Conservation (phyloP, 2,113 vertebrate genomes). For the Cardinalis cardinalis region DNA sequence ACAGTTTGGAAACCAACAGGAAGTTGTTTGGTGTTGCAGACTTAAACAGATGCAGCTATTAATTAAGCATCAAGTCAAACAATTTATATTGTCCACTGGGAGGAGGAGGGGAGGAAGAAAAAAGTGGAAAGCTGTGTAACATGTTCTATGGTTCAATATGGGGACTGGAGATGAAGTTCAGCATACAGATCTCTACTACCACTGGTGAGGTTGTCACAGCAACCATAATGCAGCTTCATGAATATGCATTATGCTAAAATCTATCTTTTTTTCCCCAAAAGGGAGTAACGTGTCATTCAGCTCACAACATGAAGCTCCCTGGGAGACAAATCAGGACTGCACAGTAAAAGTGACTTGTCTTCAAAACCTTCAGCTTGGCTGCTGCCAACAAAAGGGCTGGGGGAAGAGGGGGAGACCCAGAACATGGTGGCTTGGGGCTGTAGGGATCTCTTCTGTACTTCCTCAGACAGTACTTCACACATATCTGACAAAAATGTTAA, state of each 20-base stretch:
- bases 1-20: accelerated
- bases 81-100: background rate
- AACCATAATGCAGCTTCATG: conserved; percentile 38
- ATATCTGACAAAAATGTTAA: background rate
- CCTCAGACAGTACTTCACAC: background rate
- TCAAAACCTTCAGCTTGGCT: background rate
- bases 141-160: accelerated
- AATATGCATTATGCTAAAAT: conserved; percentile 4
- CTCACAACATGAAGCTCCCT: background rate
- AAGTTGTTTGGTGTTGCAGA: background rate
- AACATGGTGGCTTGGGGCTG: accelerated
- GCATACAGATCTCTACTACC: background rate
- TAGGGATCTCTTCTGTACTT: background rate
- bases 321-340: background rate
- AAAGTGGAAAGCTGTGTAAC: background rate
- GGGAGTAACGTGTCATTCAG: background rate
- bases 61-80: background rate
- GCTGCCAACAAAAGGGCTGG: background rate
- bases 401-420: background rate
- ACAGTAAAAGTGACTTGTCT: background rate
- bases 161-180: background rate
- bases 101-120: background rate
- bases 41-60: background rate
- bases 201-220: conserved; percentile 42
- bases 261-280: background rate